Conservation (phyloP, 2,113 vertebrate species). For the Origma solitaria region DNA sequence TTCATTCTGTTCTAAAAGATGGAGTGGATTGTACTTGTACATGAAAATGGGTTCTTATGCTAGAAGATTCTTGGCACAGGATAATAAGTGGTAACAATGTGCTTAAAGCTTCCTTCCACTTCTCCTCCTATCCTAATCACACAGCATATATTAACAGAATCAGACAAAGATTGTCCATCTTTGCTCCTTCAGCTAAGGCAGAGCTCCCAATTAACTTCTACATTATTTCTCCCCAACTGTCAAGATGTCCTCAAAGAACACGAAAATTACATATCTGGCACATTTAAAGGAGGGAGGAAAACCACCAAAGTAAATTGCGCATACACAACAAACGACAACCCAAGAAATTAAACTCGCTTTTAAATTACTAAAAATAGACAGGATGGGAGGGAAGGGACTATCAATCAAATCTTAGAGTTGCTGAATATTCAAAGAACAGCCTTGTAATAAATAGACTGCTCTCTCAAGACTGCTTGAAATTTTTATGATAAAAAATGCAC, state of each 20-base stretch:
- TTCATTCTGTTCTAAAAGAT: not conserved
- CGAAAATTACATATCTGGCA: not conserved
- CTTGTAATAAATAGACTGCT: conserved; percentile 31
- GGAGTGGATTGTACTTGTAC: not conserved
- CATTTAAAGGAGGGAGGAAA: conserved; percentile 1
- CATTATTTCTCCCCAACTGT: not conserved
- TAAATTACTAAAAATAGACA: conserved; percentile 34
- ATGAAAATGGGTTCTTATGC: not conserved
- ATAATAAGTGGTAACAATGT: not conserved
- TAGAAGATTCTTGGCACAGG: not conserved
- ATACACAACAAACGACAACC: not conserved
- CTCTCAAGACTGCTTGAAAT: conserved; percentile 31
- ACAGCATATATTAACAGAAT: not conserved
- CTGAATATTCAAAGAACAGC: conserved; percentile 52
- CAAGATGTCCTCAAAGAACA: conserved; percentile 14
- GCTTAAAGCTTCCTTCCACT: not conserved
- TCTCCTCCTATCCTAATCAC: not conserved
- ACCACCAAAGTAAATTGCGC: not conserved
- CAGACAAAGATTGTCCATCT: not conserved
- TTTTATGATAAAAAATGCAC: conserved; percentile 31
- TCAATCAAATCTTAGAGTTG: conserved; percentile 29
- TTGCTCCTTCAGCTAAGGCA: not conserved
- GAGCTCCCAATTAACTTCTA: not conserved
- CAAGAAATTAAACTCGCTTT: conserved; percentile 14
- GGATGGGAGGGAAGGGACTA: conserved; percentile 22